Evolutionary conservation across 2,888 invertebrate species (phyloP).

Genomic region (Tenthredo amoena): DNA sequence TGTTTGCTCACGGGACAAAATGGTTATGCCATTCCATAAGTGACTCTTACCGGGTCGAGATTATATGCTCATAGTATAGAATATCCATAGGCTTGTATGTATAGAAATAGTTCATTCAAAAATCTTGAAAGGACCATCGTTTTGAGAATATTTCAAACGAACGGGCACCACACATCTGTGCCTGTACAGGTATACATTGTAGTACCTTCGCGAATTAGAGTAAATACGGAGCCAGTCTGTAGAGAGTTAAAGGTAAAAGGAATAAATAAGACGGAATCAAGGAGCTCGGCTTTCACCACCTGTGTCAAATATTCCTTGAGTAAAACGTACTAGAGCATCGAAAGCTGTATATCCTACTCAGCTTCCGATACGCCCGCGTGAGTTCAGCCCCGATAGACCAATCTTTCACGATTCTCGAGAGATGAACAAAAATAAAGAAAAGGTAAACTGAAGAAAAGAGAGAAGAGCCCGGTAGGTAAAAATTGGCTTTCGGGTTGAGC

Average conservation of each 20-base stretch:
- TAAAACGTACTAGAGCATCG: neutral
- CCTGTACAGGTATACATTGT: neutral
- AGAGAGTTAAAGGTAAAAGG: neutral
- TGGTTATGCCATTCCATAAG: slow-evolving; percentile 8
- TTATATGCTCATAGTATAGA: neutral
- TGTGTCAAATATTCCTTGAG: slow-evolving; percentile 10
- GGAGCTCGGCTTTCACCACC: neutral
- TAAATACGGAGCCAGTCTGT: neutral
- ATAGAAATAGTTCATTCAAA: neutral
- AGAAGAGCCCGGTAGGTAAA: neutral
- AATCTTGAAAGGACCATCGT: neutral
- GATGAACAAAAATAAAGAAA: neutral
- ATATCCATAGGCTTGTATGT: neutral
- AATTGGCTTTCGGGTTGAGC: slow-evolving; percentile 10
- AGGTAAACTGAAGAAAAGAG: neutral
- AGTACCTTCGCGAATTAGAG: neutral
- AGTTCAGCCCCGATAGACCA: slow-evolving; percentile 15
- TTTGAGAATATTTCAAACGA: neutral
- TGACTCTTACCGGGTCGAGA: neutral
- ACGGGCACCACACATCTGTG: neutral
- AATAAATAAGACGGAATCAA: neutral
- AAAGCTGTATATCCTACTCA: slow-evolving; percentile 3
- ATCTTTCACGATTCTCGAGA: slow-evolving; percentile 14
- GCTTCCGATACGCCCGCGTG: slow-evolving; percentile 6
- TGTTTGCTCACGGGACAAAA: slow-evolving; percentile 31